Percentiles rank a stretch among this genome's conserved stretches.
These are phyloP conservation scores for Synchiropus splendidus DNA, from an alignment of 2,113 vertebrate species.

Conservation along the genomic window DNA sequence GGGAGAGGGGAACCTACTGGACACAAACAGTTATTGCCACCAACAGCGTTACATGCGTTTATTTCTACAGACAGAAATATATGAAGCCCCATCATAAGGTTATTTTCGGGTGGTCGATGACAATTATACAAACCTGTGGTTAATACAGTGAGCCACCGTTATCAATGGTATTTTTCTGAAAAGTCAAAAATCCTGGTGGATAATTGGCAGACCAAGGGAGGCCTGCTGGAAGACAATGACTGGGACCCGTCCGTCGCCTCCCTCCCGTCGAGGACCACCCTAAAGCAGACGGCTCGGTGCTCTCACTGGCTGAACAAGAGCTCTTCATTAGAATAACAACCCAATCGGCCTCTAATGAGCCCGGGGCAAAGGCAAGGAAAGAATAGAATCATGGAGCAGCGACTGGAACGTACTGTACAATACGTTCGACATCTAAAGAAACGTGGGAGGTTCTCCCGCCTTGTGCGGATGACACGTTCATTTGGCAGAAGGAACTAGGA, in stretches of 20 bases:
- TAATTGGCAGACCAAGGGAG: background rate
- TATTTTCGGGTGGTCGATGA: no score
- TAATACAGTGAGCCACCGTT: no score
- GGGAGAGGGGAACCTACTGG: background rate
- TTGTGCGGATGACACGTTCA: conserved; percentile 51
- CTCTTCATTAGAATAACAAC: conserved; percentile 57
- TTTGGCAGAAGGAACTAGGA: conserved; percentile 52
- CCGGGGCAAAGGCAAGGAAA: background rate
- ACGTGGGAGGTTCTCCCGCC: conserved; percentile 44
- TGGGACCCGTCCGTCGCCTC: conserved; percentile 15
- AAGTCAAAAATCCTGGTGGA: no score
- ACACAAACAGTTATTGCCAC: background rate
- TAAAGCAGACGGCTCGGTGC: conserved; percentile 31
- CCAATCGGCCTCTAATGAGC: conserved; percentile 51
- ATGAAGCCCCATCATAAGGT: no score
- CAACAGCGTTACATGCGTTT: background rate
- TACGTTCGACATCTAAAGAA: conserved; percentile 30
- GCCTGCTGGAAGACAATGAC: conserved; percentile 34
- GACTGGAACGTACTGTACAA: conserved; percentile 41
- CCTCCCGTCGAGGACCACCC: conserved; percentile 45
- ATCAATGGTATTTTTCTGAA: no score
- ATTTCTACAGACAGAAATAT: background rate
- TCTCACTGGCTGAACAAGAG: conserved; percentile 36
- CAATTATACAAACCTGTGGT: no score
- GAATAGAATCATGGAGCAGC: conserved; percentile 27